Evolutionary conservation across 2,888 invertebrate genomes (phyloP).

Genomic region (Drosophila colorata): DNA sequence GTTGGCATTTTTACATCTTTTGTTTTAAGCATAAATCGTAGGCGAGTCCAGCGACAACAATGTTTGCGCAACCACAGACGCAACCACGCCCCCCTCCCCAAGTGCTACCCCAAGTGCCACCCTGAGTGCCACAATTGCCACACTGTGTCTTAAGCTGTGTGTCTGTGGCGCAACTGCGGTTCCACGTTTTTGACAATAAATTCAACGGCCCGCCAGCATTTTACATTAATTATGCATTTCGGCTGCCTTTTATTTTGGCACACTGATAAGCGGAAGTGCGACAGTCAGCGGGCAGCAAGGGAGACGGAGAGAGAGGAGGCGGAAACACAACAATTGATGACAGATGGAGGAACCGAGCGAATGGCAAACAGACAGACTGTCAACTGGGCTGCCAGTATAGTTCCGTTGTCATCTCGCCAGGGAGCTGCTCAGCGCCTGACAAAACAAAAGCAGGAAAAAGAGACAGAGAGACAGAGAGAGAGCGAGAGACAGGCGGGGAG

Average conservation of each 20-base stretch:
- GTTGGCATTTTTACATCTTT: slow-evolving; percentile 67
- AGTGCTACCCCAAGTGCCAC: too few relatives aligned
- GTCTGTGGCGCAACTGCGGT: slow-evolving; percentile 20
- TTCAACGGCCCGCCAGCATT: slow-evolving; percentile 46
- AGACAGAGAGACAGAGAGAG: neutral
- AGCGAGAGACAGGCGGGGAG: slow-evolving; percentile 13
- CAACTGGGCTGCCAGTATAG: slow-evolving; percentile 18
- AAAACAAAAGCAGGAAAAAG: neutral
- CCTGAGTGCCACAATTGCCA: slow-evolving; percentile 16
- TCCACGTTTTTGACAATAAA: slow-evolving; percentile 46
- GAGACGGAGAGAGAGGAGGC: neutral
- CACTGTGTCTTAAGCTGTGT: slow-evolving; percentile 18
- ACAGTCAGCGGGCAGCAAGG: slow-evolving; percentile 20
- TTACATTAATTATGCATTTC: slow-evolving; percentile 75
- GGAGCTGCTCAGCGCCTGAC: slow-evolving; percentile 2
- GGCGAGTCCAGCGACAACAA: slow-evolving; percentile 38
- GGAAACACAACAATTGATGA: slow-evolving; percentile 21
- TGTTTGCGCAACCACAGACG: slow-evolving; percentile 8
- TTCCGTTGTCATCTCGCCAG: slow-evolving; percentile 11
- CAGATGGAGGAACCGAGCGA: slow-evolving; percentile 24
- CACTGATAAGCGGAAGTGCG: slow-evolving; percentile 54
- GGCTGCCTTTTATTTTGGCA: slow-evolving; percentile 45
- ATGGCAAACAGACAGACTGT: slow-evolving; percentile 21
- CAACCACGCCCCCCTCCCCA: neutral
- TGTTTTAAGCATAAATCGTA: slow-evolving; percentile 71